Evolutionary conservation across 2,888 invertebrate species (phyloP).

Genomic region (Drosophila limbata): DNA sequence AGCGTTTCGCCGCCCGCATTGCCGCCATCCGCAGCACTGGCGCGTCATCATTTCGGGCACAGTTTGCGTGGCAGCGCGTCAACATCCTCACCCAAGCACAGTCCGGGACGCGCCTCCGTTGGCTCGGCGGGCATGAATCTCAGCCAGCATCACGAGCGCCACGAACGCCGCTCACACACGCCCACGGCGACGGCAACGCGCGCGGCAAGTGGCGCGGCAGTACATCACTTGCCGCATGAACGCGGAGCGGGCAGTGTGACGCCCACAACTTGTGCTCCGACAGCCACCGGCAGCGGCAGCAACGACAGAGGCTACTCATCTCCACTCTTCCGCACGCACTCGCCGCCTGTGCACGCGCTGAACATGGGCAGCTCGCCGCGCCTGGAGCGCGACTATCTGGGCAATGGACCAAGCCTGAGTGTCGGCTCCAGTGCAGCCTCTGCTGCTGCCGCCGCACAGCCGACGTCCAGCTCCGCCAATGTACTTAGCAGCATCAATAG

Average conservation of each 20-base stretch:
- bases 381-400: constrained; percentile 80
- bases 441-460: constrained; percentile 51
- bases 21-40: constrained; percentile 54
- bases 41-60: constrained; percentile 68
- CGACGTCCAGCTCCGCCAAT: constrained; percentile 67
- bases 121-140: constrained; percentile 73
- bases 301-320: constrained; percentile 83
- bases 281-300: constrained; percentile 46
- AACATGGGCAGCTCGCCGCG: constrained; percentile 77
- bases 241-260: constrained; percentile 39
- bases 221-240: constrained; percentile 53
- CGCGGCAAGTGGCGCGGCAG: constrained; percentile 33
- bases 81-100: constrained; percentile 70
- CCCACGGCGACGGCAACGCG: constrained; percentile 72
- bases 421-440: constrained; percentile 35
- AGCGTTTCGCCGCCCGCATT: constrained; percentile 58
- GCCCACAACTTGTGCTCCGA: constrained; percentile 57
- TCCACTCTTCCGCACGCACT: constrained; percentile 74
- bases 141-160: constrained; percentile 71
- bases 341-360: constrained; percentile 65
- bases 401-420: constrained; percentile 75
- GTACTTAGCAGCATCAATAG: constrained; percentile 90
- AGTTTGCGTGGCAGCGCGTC: constrained; percentile 51
- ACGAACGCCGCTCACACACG: constrained; percentile 69
- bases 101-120: constrained; percentile 61